Base-by-base conservation (phyloP, 2,888 invertebrate genomes). In the Alloplasta piceator region DNA sequence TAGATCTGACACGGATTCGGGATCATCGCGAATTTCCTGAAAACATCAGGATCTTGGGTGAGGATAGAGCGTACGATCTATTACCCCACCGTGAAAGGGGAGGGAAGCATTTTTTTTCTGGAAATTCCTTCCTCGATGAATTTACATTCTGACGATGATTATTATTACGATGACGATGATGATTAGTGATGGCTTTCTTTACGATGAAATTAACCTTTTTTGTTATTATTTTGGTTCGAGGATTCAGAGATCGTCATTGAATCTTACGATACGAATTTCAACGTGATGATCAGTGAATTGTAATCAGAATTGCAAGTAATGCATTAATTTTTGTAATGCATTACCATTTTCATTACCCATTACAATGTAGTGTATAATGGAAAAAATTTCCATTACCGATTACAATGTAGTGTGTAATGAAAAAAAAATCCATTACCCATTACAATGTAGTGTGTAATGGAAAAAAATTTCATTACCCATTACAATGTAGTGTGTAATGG, bases 1-100 rank as follows among this genome's bases (percentile, higher is more conserved):
- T 71, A 87, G 86, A 67, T 85, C 83, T 38, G 82, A 76, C 36
- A 81, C 82, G 64, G 63, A 78, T 14, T 70, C 83, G 61, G 85
- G 81, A 60, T 86, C 85, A 48, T 85, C 86, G 75, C 84, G 82
- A 55, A 83, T 74, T 79, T 84, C 86, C 88, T 88, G 86, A 74
- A 86, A 88, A 84, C 85, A 85, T 46, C 46, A 77, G 67, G 68
- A 56, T 48, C 10, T 70, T 83, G 84, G 84, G 71, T 75, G 75
- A 77, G 74, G 80, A 82, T 80, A 10, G 43, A 78, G 75, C 75
- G 76, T 55, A n/a, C 50, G 52, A 36, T 48, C 66, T 26, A 16
- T 60, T 48, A 36, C 52, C 64, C n/a, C 46, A 10, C 39, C 6
- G 52, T 5, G 14, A 39, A 4, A 7, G 14, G 26, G n/a, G 5